Evolutionary conservation across 1,140 invertebrate genomes (phyloP), one percentile per base, ranked within the genome.

Genomic region (Drosophila watanabei): DNA sequence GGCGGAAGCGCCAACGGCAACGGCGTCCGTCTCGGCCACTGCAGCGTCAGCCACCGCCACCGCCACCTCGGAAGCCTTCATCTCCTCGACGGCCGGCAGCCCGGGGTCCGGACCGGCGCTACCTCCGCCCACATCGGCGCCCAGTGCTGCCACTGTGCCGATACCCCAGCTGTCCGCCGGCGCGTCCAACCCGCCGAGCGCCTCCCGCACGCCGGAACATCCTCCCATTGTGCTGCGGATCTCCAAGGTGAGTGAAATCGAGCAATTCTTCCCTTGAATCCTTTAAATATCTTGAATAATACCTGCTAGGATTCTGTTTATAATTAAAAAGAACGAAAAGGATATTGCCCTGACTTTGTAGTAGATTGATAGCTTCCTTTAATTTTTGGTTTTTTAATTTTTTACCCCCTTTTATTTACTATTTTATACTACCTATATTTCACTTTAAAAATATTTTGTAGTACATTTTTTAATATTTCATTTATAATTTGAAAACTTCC

Each of bases 151-250:
- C 33, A 56, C 70, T 11, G 51, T 75, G 14, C 93, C 94, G 60
- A 93, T 94, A 10, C 94, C 94, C 93, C 62, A 65, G 18, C 58
- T 70, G 18, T 64, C 75, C 30, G 62, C 81, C 39, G 65, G 68
- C 49, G 62, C 86, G 32, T 63, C 85, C n/a, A 75, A 64, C 35
- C 49, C 72, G 14, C 63, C 86, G 11, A 75, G 82, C 58, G 80
- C 92, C 5, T 86, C 87, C n/a, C 91, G 92, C 35, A 92, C 92
- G 39, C 89, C 91, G 16, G 92, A 93, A 39, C 92, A 93, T 90
- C 95, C 95, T 65, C 95, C 95, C 43, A 95, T 95, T 78, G 95
- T 95, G 49, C 82, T 95, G 10, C 93, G 95, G 83, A 95, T 95
- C 93, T 95, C 95, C 43, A 95, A 95, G 92, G 93, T 93, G 78